Percentiles rank a stretch among this genome's conserved stretches.
These are phyloP conservation scores for Hylaeus anthracinus DNA, from an alignment of 1,140 invertebrate genomes.

Conservation along the genomic window DNA sequence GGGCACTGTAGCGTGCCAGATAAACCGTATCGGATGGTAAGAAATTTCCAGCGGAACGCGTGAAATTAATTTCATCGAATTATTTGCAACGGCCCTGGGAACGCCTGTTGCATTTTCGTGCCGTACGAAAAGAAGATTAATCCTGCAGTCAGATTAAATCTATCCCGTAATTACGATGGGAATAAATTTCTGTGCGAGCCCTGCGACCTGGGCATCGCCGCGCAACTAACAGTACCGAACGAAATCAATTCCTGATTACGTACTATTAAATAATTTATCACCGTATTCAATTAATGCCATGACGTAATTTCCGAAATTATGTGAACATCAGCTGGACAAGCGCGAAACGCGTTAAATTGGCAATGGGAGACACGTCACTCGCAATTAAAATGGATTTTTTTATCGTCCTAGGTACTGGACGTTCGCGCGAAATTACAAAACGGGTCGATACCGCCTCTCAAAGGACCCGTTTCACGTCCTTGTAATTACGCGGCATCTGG, in stretches of 20 bases:
- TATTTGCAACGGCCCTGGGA: slow-evolving; percentile 23
- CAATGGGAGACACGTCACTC: not conserved
- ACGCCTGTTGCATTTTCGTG: slow-evolving; percentile 46
- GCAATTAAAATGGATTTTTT: slow-evolving; percentile 12
- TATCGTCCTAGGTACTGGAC: not conserved
- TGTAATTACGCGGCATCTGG: too few relatives aligned
- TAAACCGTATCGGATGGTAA: slow-evolving; percentile 6
- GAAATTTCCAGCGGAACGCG: slow-evolving; percentile 22
- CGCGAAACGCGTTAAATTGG: not conserved
- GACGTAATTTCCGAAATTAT: slow-evolving; percentile 30
- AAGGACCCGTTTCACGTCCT: too few relatives aligned
- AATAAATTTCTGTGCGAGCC: slow-evolving; percentile 21
- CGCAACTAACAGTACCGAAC: not conserved
- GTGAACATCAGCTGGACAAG: not conserved
- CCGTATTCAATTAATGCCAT: slow-evolving; percentile 29
- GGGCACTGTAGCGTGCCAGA: not conserved
- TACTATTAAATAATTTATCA: slow-evolving; percentile 52
- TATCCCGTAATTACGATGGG: slow-evolving; percentile 35
- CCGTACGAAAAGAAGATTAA: slow-evolving; percentile 45
- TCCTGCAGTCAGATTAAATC: slow-evolving; percentile 44
- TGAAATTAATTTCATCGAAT: slow-evolving; percentile 37
- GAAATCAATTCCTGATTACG: slow-evolving; percentile 48
- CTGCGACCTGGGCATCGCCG: not conserved
- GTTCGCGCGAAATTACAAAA: not conserved
- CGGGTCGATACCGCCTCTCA: too few relatives aligned